Conservation (phyloP, 2,888 invertebrate genomes). For the Ernsta delagoae region DNA sequence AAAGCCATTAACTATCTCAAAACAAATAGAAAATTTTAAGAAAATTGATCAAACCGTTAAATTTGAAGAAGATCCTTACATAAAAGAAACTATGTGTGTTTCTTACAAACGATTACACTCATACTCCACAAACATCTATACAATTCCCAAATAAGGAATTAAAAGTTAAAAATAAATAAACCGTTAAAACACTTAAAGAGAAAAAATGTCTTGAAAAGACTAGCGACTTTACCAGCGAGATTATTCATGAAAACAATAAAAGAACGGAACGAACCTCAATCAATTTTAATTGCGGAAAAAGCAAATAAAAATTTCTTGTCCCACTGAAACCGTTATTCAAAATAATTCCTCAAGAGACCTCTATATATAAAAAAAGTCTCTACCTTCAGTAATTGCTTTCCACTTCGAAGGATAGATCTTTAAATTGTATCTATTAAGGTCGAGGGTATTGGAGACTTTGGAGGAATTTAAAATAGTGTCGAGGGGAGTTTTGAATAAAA, state of each 20-base stretch:
- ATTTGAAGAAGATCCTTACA: no score
- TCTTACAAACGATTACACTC: no score
- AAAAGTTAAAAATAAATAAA: neutral
- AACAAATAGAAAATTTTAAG: no score
- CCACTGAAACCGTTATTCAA: conserved; percentile 24
- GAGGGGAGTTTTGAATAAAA: neutral
- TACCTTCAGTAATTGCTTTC: conserved; percentile 26
- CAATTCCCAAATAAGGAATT: no score
- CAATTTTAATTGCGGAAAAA: conserved; percentile 11
- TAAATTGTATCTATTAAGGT: conserved; percentile 28
- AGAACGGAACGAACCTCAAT: conserved; percentile 9
- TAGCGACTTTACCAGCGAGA: neutral
- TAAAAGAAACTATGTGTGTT: no score
- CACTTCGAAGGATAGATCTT: conserved; percentile 17
- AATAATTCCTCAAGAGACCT: conserved; percentile 25
- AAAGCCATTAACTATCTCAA: no score
- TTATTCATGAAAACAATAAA: conserved; percentile 7
- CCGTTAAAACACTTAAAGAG: neutral
- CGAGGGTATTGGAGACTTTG: neutral
- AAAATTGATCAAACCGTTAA: no score
- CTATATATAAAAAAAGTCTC: conserved; percentile 17
- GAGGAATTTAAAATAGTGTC: conserved; percentile 17
- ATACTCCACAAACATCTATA: no score
- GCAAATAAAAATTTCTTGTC: conserved; percentile 19
- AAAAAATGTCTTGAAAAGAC: neutral